Percentiles rank a stretch among this genome's conserved stretches.
Conservation (phyloP, 2,113 vertebrate species). For the Thryonomys swinderianus region DNA sequence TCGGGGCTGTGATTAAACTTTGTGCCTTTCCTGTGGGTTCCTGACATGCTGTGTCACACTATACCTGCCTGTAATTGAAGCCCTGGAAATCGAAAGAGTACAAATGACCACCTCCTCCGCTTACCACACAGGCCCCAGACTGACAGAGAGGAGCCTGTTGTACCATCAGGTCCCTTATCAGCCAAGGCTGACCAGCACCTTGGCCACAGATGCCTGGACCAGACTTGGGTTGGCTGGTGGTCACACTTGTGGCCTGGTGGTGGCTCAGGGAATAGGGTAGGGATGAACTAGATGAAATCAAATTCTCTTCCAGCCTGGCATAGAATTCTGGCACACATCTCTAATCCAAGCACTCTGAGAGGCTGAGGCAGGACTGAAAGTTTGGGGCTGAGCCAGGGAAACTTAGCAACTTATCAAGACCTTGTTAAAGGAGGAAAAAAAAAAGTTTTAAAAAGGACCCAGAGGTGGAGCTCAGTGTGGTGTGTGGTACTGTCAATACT, state of each 20-base stretch:
- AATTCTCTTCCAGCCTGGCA: not conserved
- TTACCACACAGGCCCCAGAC: not conserved
- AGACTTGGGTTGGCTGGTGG: not conserved
- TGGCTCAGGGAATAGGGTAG: not conserved
- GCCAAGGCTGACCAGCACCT: not conserved
- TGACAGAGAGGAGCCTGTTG: not conserved
- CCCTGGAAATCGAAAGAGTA: not conserved
- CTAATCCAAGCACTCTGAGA: not conserved
- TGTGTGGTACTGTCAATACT: not conserved
- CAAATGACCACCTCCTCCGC: not conserved
- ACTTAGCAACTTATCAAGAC: not conserved
- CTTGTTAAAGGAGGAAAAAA: not conserved
- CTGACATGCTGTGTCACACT: not conserved
- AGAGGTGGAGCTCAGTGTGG: not conserved
- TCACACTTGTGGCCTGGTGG: not conserved
- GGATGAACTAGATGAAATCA: not conserved
- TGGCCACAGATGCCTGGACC: accelerated
- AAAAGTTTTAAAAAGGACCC: not conserved
- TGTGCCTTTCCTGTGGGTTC: not conserved
- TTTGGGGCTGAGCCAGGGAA: not conserved
- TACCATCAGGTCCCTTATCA: not conserved
- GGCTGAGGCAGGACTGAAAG: not conserved
- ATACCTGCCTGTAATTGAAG: not conserved
- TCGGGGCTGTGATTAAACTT: not conserved
- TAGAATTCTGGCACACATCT: not conserved